phyloP scores from a whole-genome alignment of 2,888 invertebrate genomes.

The Bellardia pandia region DNA sequence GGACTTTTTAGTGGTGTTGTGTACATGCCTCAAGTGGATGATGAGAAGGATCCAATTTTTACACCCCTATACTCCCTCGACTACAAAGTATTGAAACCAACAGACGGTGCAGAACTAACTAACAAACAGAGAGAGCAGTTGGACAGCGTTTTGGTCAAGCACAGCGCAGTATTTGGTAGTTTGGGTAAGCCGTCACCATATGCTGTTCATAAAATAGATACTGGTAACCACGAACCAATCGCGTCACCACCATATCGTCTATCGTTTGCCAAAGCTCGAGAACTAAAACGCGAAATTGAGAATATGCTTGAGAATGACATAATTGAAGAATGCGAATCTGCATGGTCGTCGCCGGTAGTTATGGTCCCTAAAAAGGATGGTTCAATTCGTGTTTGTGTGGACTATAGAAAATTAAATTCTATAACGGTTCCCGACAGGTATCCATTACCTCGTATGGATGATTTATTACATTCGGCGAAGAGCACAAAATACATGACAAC shows the following conservation, averaged over 20 bases:
- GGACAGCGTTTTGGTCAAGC: no score
- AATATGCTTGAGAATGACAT: conserved; percentile 78
- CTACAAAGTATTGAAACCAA: no score
- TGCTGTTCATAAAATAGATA: conserved; percentile 77
- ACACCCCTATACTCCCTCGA: no score
- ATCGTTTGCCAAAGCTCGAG: conserved; percentile 74
- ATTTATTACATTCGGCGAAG: conserved; percentile 79
- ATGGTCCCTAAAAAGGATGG: conserved; percentile 78
- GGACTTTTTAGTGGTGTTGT: no score
- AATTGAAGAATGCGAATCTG: conserved; percentile 81
- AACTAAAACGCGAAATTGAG: conserved; percentile 75
- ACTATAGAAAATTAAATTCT: conserved; percentile 78
- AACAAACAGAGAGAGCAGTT: no score
- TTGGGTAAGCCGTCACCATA: conserved; percentile 42
- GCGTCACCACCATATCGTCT: conserved; percentile 80
- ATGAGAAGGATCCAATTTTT: no score
- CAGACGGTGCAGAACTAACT: no score
- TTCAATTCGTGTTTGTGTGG: conserved; percentile 76
- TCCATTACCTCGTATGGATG: conserved; percentile 82
- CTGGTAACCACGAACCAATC: conserved; percentile 78
- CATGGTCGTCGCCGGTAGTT: conserved; percentile 80
- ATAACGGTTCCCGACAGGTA: conserved; percentile 78
- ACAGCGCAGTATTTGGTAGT: conserved; percentile 35
- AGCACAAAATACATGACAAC: conserved; percentile 76
- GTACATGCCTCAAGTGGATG: no score